Base-by-base conservation (phyloP, 2,113 vertebrate species). In the Grammomys surdaster region DNA sequence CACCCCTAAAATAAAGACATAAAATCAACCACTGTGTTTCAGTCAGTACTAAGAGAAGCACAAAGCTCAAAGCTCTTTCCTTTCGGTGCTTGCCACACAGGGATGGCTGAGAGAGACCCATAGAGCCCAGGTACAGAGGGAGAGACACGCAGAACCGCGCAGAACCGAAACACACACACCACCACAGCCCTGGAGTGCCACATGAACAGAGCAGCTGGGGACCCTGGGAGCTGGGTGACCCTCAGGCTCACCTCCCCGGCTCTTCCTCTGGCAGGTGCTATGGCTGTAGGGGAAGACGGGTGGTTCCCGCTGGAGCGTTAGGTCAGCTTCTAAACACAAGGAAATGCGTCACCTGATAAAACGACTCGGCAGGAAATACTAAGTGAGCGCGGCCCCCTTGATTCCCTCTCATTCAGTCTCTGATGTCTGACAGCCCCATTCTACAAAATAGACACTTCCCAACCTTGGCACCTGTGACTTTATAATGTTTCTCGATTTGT, bases 171-270 rank as follows among this genome's bases (percentile, higher is more conserved):
- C 20, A 89, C 19, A 87, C 92, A 56, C 91, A 82, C 76, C 24
- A 58, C 93, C 96, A 84, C 76, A 88, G 85, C 84, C 88, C 94
- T 9, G 31, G 63, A 54, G 16, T 2, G 82, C 60, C 58, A 76
- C 1, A 33, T n/a, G 94, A 36, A n/a, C 26, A 67, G 78, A 75
- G 86, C 16, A n/a, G 82, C 2, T 33, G 80, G 90, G 88, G 91
- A 56, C 89, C 93, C 54, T 33, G 31, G 36, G 76, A 91, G 89
- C 20, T 54, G 36, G 89, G 92, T 40, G n/a, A 77, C 80, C 89
- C 91, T 88, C 22, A 48, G 94, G 97, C 95, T 98, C 96, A 96
- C 96, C 96, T 97, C 92, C 97, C 97, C 14, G 88, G 96, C 76
- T 95, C 95, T 90, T 97, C 94, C 96, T 97, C 94, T 95, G 96